phyloP scores from a whole-genome alignment of 2,113 vertebrate species.

The Corythoichthys haematopterus region DNA sequence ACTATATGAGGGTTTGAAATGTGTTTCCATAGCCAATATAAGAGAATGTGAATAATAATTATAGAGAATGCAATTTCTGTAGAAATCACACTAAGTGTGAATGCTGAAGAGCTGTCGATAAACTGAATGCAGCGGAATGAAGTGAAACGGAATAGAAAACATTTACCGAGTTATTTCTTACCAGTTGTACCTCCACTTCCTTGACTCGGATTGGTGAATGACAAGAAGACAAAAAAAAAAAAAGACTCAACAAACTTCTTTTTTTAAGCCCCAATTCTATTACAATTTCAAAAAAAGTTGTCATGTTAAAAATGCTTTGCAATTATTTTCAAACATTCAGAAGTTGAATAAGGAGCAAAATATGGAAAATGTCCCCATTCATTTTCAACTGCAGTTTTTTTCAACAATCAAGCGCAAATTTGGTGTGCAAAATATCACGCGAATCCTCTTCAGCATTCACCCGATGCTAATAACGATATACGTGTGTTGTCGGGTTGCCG shows the following conservation, averaged over 20 bases:
- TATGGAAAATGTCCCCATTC: neutral
- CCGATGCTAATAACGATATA: slow-evolving; percentile 45
- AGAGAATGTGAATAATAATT: slow-evolving; percentile 57
- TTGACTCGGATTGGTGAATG: too few relatives aligned
- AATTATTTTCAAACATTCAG: too few relatives aligned
- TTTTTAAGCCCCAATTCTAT: too few relatives aligned
- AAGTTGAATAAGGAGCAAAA: too few relatives aligned
- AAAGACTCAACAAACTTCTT: too few relatives aligned
- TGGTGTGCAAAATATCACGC: neutral
- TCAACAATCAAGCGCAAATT: neutral
- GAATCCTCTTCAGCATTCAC: neutral
- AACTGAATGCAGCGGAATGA: neutral
- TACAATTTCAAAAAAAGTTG: too few relatives aligned
- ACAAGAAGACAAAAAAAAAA: too few relatives aligned
- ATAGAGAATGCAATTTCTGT: neutral
- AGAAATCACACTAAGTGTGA: neutral
- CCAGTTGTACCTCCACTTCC: neutral
- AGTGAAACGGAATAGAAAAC: neutral
- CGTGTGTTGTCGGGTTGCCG: slow-evolving; percentile 71
- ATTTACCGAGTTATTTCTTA: neutral
- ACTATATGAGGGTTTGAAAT: slow-evolving; percentile 55
- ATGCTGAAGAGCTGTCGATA: neutral
- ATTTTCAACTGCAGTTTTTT: neutral
- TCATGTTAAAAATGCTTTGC: too few relatives aligned
- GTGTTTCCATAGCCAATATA: slow-evolving; percentile 63